These are phyloP conservation scores for Perodicticus potto DNA, from an alignment of 2,797 vertebrate genomes.

Conservation along the genomic window DNA sequence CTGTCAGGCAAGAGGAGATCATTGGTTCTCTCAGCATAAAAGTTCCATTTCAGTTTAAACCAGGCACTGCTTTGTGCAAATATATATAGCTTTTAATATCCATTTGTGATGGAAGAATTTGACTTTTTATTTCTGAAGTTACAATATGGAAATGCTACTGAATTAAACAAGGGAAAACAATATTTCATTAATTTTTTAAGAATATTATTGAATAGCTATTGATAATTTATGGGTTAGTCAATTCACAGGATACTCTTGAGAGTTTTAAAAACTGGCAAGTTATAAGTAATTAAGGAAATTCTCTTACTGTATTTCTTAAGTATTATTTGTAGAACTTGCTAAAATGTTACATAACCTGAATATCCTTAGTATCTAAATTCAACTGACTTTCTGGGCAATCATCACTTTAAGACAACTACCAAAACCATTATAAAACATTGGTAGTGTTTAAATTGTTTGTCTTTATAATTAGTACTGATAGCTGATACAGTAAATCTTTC, in stretches of 20 bases:
- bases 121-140: neutral
- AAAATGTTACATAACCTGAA: neutral
- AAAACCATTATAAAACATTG: neutral
- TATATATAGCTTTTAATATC: neutral
- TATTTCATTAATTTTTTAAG: neutral
- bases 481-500: neutral
- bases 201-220: neutral
- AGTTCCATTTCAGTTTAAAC: neutral
- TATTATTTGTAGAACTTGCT: slow-evolving; percentile 25
- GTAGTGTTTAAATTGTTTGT: neutral
- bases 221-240: neutral
- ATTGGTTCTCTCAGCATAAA: neutral
- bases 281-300: neutral
- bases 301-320: neutral
- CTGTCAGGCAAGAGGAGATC: neutral
- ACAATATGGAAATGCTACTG: neutral
- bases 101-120: neutral
- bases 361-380: neutral
- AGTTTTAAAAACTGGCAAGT: neutral
- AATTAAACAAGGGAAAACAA: neutral
- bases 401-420: neutral
- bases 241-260: neutral
- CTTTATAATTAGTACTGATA: neutral
- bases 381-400: neutral
- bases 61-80: neutral